Evolutionary conservation across 2,797 vertebrate genomes (phyloP).

Genomic region (Columba guinea): DNA sequence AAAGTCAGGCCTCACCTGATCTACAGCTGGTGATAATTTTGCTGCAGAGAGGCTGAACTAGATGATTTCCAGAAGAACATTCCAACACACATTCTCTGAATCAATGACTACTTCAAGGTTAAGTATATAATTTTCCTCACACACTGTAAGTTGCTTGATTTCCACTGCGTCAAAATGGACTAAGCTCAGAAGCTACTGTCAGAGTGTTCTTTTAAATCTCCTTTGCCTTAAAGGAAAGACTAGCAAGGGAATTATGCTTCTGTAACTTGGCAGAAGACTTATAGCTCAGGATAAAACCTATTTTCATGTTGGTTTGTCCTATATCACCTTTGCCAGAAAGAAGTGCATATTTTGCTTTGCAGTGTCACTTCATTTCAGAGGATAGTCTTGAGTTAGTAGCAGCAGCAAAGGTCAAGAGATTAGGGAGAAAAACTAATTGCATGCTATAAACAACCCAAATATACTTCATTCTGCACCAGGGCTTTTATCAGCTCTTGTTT

Average conservation of each 20-base stretch:
- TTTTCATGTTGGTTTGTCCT: constrained; percentile 5
- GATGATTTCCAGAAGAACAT: background rate
- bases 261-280: constrained; percentile 12
- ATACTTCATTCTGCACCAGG: constrained; percentile 45
- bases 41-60: background rate
- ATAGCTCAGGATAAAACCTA: background rate
- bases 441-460: constrained; percentile 52
- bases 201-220: background rate
- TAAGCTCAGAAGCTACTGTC: background rate
- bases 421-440: constrained; percentile 61
- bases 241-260: background rate
- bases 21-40: background rate
- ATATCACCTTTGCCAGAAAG: constrained; percentile 19
- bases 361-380: constrained; percentile 31
- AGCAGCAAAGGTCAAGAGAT: constrained; percentile 64
- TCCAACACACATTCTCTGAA: background rate
- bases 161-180: background rate
- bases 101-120: constrained; percentile 12
- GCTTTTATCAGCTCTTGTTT: constrained; percentile 57
- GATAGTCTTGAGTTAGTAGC: constrained; percentile 57
- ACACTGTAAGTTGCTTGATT: background rate
- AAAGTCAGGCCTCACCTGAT: background rate
- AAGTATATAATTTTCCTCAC: constrained; percentile 4
- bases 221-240: background rate
- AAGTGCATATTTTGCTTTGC: constrained; percentile 43